phyloP scores from a whole-genome alignment of 1,140 invertebrate species.

The Trissolcus basalis region DNA sequence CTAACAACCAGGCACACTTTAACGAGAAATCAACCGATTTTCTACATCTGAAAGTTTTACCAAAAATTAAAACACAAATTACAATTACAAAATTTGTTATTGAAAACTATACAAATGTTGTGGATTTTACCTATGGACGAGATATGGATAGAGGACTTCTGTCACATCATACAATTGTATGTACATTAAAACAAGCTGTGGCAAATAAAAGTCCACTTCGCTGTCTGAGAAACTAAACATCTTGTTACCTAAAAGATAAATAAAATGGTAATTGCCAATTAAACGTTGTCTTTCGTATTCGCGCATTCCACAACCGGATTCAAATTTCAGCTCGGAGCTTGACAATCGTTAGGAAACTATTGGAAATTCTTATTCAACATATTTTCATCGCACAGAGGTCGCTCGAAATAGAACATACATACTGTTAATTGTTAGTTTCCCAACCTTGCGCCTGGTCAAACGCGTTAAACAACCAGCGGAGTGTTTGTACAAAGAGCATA shows the following conservation, averaged over 20 bases:
- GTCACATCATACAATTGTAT: conserved; percentile 98
- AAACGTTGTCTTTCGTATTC: no score
- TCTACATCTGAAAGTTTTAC: conserved; percentile 86
- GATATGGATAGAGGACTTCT: conserved; percentile 94
- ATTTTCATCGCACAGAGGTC: no score
- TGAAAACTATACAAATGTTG: background rate
- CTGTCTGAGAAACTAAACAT: conserved; percentile 94
- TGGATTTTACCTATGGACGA: conserved; percentile 86
- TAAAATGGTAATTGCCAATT: conserved; percentile 2
- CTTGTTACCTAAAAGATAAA: conserved; percentile 84
- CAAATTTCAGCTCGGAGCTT: no score
- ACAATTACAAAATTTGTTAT: no score
- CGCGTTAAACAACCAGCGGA: background rate
- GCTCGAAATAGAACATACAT: no score
- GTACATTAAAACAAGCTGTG: conserved; percentile 98
- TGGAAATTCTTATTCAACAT: no score
- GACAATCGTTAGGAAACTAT: no score
- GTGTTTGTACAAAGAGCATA: background rate
- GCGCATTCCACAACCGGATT: no score
- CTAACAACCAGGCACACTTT: conserved; percentile 95
- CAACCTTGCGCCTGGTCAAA: background rate
- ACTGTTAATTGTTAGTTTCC: no score
- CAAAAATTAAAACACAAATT: conserved; percentile 30
- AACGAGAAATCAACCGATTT: conserved; percentile 96
- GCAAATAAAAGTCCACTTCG: conserved; percentile 98